phyloP scores from a whole-genome alignment of 2,113 vertebrate species.

The Hylia prasina region DNA sequence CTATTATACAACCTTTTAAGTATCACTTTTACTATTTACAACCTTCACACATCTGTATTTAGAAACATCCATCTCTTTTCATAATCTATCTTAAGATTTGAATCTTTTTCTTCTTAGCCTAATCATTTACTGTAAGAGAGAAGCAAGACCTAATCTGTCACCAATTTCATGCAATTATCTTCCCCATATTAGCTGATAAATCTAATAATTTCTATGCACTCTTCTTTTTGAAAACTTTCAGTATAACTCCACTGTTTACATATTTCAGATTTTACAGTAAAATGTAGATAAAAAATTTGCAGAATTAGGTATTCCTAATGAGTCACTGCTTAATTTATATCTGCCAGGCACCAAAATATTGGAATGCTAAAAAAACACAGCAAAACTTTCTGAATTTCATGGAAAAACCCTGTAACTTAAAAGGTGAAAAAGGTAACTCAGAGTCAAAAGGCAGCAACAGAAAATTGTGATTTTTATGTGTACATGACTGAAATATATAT shows the following conservation, averaged over 20 bases:
- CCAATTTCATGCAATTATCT: neutral
- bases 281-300: neutral
- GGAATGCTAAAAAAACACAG: neutral
- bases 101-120: neutral
- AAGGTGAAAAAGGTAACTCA: neutral
- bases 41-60: neutral
- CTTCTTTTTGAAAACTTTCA: neutral
- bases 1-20: neutral
- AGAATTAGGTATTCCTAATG: neutral
- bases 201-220: neutral
- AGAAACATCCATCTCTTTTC: neutral
- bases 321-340: neutral
- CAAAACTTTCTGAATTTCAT: neutral
- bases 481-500: neutral
- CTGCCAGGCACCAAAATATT: neutral
- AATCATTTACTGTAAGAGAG: neutral
- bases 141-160: neutral
- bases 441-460: neutral
- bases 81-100: neutral
- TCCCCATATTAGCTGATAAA: neutral
- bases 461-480: neutral
- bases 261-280: neutral
- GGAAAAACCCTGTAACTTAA: fast-evolving
- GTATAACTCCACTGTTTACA: neutral
- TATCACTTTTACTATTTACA: neutral